Base-by-base conservation (phyloP, 2,888 invertebrate genomes). In the Folsomia candida region DNA sequence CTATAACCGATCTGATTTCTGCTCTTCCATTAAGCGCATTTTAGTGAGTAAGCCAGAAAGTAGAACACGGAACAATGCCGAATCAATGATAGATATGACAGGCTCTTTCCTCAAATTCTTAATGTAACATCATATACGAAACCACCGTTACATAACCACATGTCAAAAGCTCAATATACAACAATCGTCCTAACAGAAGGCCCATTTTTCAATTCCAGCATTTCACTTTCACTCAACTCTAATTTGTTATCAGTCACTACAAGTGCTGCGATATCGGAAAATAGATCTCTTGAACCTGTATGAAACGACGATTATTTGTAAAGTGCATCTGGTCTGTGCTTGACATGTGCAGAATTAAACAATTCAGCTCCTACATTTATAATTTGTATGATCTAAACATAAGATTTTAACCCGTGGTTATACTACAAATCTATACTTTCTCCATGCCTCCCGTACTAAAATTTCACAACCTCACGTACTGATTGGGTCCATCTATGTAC, bases 251-350 rank as follows among this genome's bases (percentile, higher is more conserved):
- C 37, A 9, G 37, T 37, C 37, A 37, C 6, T 9, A 37, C 37
- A 37, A 37, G 37, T 37, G 37, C 37, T 14, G 37, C 37, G 6
- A 14, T 37, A n/a, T n/a, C n/a, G n/a, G 37, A 37, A 14, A 37
- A 14, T 37, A 14, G 37, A 37, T 9, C 37, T 37, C 37, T 37
- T 37, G 6, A 37, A 37, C 14, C 37, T 37, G 37, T 37, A 37
- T 37, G 37, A n/a, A n/a, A n/a, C n/a, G n/a, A 37, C 37, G 37
- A 37, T 37, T 37, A 37, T 14, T 9, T 37, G n/a, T n/a, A 66
- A 66, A 66, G 66, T 66, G 29, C 66, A 27, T 66, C 66, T 9
- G 14, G 37, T 14, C 37, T 37, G 37, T 37, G 14, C 37, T 37
- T 37, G 37, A 37, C 37, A 37, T 37, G 37, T 37, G 37, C 37